Conservation (phyloP, 2,888 invertebrate genomes). For the Meghimatium bilineatum region DNA sequence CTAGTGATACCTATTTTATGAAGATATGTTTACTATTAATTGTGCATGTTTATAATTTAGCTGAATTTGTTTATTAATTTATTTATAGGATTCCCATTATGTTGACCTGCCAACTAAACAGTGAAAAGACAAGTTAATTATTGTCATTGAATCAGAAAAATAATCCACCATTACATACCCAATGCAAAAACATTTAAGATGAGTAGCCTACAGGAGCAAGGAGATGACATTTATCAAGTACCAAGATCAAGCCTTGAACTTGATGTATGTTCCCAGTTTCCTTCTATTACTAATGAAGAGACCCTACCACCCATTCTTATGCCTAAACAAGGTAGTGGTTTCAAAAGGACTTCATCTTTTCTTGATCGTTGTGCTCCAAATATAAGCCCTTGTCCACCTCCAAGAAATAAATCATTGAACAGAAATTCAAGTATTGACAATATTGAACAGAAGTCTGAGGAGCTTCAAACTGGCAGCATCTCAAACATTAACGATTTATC, state of each 20-base stretch:
- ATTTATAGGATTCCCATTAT: not conserved
- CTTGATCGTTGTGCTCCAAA: slow-evolving; percentile 13
- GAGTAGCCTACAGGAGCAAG: not conserved
- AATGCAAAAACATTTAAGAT: not conserved
- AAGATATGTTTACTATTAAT: too few relatives aligned
- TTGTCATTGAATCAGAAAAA: not conserved
- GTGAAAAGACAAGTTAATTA: not conserved
- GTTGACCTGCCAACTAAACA: not conserved
- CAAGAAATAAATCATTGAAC: not conserved
- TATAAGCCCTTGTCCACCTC: not conserved
- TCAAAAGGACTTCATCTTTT: slow-evolving; percentile 14
- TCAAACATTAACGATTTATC: too few relatives aligned
- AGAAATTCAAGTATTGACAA: not conserved
- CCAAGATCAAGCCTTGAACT: not conserved
- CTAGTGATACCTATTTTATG: too few relatives aligned
- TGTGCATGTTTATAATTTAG: too few relatives aligned
- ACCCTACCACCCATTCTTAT: slow-evolving; percentile 22
- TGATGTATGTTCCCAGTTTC: not conserved
- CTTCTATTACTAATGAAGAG: not conserved
- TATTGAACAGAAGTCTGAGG: not conserved
- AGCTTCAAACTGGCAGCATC: not conserved
- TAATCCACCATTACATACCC: not conserved
- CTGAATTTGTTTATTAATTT: not conserved
- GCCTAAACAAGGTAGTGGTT: slow-evolving; percentile 24
- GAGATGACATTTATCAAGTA: slow-evolving; percentile 23